phyloP scores from a whole-genome alignment of 2,797 vertebrate species.

The Sebastiscus albofasciatus region DNA sequence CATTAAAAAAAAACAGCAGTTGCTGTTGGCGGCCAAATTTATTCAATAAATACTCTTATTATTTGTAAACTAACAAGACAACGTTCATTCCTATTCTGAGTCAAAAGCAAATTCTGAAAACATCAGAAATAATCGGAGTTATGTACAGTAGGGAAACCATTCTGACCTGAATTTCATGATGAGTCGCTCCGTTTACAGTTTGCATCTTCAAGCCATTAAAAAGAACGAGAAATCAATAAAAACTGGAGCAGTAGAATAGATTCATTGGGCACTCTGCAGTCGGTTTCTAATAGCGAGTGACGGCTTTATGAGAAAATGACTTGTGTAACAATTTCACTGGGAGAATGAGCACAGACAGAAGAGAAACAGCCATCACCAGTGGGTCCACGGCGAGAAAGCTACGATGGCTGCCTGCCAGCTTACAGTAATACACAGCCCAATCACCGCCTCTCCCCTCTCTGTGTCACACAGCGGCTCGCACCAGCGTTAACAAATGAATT shows the following conservation, averaged over 20 bases:
- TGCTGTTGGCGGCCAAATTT: neutral
- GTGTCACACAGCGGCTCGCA: conserved; percentile 20
- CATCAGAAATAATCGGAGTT: neutral
- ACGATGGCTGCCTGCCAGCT: conserved; percentile 51
- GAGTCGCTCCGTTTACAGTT: conserved; percentile 12
- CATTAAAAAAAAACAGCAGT: conserved; percentile 15
- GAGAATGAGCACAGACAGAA: conserved; percentile 34
- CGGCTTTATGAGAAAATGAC: conserved; percentile 46
- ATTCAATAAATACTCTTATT: conserved; percentile 17
- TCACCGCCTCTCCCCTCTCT: conserved; percentile 31
- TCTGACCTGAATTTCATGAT: neutral
- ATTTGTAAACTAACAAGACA: conserved; percentile 1
- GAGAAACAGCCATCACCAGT: conserved; percentile 39
- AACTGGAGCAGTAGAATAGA: neutral
- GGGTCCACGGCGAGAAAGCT: conserved; percentile 11
- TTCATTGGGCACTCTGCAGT: conserved; percentile 12
- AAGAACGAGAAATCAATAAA: conserved; percentile 13
- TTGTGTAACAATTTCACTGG: conserved; percentile 32
- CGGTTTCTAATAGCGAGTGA: conserved; percentile 23
- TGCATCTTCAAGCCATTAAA: conserved; percentile 17
- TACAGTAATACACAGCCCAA: conserved; percentile 40
- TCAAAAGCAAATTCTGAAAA: conserved; percentile 9
- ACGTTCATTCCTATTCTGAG: neutral
- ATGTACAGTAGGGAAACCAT: neutral
- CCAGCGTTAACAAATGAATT: conserved; percentile 61